Evolutionary conservation across 2,888 invertebrate species (phyloP), one percentile per base, ranked within the genome.

Genomic region (Tenthredo scrophulariae): DNA sequence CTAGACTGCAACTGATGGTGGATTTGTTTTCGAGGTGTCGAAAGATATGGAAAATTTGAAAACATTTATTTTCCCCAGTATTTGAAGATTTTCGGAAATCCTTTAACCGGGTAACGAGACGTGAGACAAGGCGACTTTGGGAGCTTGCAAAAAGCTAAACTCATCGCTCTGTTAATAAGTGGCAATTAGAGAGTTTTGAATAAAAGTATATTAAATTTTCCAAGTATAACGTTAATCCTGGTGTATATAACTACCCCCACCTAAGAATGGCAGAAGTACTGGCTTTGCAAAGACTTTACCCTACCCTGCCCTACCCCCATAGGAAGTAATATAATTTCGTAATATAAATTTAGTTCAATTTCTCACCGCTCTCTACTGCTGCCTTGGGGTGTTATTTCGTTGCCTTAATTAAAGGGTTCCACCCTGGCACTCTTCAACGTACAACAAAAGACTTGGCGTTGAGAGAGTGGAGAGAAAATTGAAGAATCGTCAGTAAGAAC

Each of bases 341-440:
- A 65, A 84, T 84, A 84, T 84, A 84, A 84, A 84, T 84, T 84
- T 84, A 43, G 54, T 84, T 84, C 84, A 77, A 84, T 84, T 62
- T 84, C 84, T 84, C 77, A 77, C 54, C 77, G 15, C 10, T 50
- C 26, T n/a, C 74, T 18, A 18, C 10, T 4, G 40, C n/a, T n/a
- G 46, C 77, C 77, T 46, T 40, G 46, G 50, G 50, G 50, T 54
- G 40, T 54, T 75, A 84, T 50, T 84, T 72, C 29, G 74, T 74
- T 40, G 75, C 72, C 37, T 74, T 58, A 84, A 84, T 84, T 84
- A 84, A 84, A 75, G 84, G 84, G 74, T 75, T 84, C 58, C 15
- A 15, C 22, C 77, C 54, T 7, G 77, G 37, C 50, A 37, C 54
- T 77, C 54, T 33, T 50, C 77, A 15, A 22, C 50, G 18, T 40